Base-by-base conservation (phyloP, 2,797 vertebrate genomes). In the Tarsius wallacei region DNA sequence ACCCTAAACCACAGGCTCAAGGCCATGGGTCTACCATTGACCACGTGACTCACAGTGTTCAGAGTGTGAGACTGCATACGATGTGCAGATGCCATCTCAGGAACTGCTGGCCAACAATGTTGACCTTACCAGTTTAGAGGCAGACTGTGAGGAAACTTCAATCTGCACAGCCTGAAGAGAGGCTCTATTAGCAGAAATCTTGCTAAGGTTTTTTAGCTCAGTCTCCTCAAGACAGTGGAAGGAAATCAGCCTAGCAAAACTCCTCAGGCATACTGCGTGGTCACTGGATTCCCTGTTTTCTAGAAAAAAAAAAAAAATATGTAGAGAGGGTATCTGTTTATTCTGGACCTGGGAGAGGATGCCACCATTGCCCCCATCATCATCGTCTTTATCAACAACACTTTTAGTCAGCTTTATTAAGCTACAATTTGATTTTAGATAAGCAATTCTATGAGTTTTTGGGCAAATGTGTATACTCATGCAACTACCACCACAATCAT, bases 391-490 rank as follows among this genome's bases (percentile, higher is more conserved):
- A 36, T 31, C 59, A 73, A 76, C 36, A 80, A 76, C 47, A 22
- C 22, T 77, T 71, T 82, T 33, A 87, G 55, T 53, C 42, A 71
- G 33, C 16, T 51, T 84, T 63, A 91, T 22, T 19, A 80, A 59
- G n/a, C 26, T 81, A 76, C 5, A 80, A 55, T 68, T 96, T 90
- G 80, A 94, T 77, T 64, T 57, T 68, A 81, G 33, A 33, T 49
- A 0, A 55, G 42, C 22, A 68, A 68, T 42, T 92, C 19, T 59
- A 66, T 78, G 77, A 84, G 36, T 24, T 85, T 19, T 68, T 61
- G 51, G 31, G 80, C 21, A 64, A 85, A n/a, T 22, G 15, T 51
- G 80, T 28, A 78, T 11, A 80, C 28, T 26, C 9, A 53, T 47
- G 22, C 19, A 53, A 57, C 51, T 47, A 53, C 16, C 7, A 22